phyloP scores from a whole-genome alignment of 2,113 vertebrate genomes.

The Oreocharis arfaki region DNA sequence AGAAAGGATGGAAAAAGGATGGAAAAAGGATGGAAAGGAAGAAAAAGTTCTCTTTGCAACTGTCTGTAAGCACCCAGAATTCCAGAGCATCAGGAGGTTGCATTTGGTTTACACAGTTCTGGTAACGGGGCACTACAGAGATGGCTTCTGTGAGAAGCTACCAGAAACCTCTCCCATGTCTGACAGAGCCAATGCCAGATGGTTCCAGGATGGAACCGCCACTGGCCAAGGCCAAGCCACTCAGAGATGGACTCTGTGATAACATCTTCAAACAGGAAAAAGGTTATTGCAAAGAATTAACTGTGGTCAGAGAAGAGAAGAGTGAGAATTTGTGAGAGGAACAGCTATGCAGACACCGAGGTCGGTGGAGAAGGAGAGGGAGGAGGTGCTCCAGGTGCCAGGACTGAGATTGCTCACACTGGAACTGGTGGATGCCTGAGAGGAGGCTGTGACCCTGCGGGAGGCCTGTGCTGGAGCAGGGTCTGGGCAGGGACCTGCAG shows the following conservation, averaged over 20 bases:
- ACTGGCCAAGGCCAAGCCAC: neutral
- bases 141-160: neutral
- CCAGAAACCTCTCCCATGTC: neutral
- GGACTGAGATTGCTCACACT: neutral
- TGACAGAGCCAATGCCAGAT: neutral
- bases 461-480: neutral
- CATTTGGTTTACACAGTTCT: neutral
- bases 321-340: neutral
- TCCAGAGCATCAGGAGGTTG: neutral
- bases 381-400: neutral
- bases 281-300: neutral
- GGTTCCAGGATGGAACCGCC: accelerated
- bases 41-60: neutral
- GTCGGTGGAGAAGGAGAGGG: neutral
- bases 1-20: neutral
- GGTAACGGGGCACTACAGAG: neutral
- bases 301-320: neutral
- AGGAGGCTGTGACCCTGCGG: neutral
- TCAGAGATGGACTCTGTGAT: neutral
- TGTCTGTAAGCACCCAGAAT: neutral
- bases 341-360: neutral
- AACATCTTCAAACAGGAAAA: neutral
- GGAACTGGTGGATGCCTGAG: neutral
- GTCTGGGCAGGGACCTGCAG: neutral
- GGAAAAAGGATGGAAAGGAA: neutral